Percentiles rank a stretch among this genome's conserved stretches.
Conservation (phyloP, 2,797 vertebrate species). For the Corythornis leucogaster region DNA sequence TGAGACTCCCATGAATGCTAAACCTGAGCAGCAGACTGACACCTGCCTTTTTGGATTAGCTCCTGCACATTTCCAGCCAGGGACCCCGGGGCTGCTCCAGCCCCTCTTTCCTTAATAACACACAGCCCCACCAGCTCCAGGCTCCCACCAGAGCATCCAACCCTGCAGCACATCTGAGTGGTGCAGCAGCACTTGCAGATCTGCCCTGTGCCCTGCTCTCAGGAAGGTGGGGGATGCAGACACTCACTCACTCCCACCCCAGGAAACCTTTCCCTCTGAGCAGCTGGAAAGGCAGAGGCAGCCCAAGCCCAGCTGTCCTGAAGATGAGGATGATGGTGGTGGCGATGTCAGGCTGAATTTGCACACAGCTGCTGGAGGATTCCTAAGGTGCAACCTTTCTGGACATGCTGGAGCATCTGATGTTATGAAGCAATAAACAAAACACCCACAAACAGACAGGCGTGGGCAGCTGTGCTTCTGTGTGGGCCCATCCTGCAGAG, state of each 20-base stretch:
- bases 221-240: rapidly evolving
- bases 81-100: neutral
- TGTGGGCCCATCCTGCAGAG: rapidly evolving
- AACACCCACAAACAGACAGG: rapidly evolving
- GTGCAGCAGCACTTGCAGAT: rapidly evolving
- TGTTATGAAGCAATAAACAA: rapidly evolving
- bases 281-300: neutral
- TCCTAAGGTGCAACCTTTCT: neutral
- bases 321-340: neutral
- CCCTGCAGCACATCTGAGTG: neutral
- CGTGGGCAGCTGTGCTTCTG: rapidly evolving
- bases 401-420: rapidly evolving
- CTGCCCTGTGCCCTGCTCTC: rapidly evolving
- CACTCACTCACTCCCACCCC: neutral
- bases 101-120: neutral
- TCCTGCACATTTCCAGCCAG: neutral
- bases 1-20: neutral
- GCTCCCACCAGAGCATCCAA: neutral
- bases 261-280: neutral
- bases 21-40: neutral
- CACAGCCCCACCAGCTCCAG: rapidly evolving
- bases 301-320: neutral
- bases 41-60: neutral
- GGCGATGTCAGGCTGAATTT: neutral
- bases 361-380: neutral